These are phyloP conservation scores for Aspidapion aeneum DNA, from an alignment of 2,888 invertebrate genomes.

Conservation along the genomic window DNA sequence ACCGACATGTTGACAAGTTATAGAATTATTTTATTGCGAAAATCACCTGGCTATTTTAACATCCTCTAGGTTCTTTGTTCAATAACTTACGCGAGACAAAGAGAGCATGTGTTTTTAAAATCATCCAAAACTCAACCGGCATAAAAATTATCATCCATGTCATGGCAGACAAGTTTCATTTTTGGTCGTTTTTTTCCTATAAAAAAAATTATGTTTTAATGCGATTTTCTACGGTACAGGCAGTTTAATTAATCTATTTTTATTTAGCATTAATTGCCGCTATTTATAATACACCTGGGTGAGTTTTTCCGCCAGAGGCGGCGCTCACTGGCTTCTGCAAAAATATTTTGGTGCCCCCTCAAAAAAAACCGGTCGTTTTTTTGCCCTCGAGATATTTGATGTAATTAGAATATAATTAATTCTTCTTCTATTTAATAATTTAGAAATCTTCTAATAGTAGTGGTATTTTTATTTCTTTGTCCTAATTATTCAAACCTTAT, in stretches of 20 bases:
- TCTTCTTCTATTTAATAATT: not conserved
- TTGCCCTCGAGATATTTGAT: constrained; percentile 18
- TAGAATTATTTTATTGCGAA: not conserved
- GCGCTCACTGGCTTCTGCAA: not conserved
- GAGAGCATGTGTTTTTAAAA: not conserved
- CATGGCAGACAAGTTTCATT: not conserved
- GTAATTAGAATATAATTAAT: too few species aligned
- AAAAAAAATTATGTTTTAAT: too few species aligned
- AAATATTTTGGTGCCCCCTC: not conserved
- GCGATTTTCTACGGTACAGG: too few species aligned
- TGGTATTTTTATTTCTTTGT: not conserved
- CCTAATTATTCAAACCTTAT: not conserved
- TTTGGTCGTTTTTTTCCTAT: not conserved
- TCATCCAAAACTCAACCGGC: not conserved
- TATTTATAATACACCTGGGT: not conserved
- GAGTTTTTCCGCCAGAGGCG: not conserved
- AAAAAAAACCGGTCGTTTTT: constrained; percentile 17
- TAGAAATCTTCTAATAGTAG: not conserved
- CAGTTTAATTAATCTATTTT: not conserved
- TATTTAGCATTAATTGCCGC: not conserved
- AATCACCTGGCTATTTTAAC: not conserved
- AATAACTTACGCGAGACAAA: not conserved
- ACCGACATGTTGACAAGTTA: not conserved
- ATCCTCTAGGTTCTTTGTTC: not conserved
- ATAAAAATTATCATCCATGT: not conserved